These are phyloP conservation scores for Taenioides sp. DNA, from an alignment of 2,797 vertebrate species.

Conservation along the genomic window DNA sequence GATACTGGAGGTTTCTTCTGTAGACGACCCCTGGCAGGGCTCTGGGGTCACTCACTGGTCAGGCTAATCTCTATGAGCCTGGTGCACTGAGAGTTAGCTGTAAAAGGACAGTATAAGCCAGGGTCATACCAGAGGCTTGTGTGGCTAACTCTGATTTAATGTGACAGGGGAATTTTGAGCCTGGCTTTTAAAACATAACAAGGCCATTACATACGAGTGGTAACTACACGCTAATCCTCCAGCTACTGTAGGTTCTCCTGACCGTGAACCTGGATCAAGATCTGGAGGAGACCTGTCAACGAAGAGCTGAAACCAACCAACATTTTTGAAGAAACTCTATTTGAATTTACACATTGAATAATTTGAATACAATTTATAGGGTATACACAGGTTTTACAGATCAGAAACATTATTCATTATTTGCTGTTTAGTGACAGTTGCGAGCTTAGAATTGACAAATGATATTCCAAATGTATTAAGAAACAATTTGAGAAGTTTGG, in stretches of 20 bases:
- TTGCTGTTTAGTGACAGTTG: too few species aligned
- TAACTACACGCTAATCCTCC: neutral
- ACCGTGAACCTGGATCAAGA: neutral
- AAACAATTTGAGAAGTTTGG: too few species aligned
- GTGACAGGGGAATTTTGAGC: neutral
- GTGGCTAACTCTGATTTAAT: neutral
- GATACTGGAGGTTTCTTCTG: constrained; percentile 46
- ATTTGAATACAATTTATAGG: too few species aligned
- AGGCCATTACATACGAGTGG: neutral
- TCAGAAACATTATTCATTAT: too few species aligned
- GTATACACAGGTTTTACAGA: too few species aligned
- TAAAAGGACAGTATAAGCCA: constrained; percentile 1
- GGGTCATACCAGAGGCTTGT: neutral
- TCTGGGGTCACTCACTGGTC: constrained; percentile 44
- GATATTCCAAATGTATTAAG: too few species aligned
- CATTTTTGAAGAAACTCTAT: too few species aligned
- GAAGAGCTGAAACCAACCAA: too few species aligned
- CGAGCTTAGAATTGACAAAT: too few species aligned
- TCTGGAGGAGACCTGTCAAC: constrained; percentile 46
- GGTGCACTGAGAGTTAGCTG: too few species aligned
- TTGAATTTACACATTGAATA: too few species aligned
- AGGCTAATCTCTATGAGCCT: neutral
- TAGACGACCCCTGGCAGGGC: constrained; percentile 49
- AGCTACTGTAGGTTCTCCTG: neutral
- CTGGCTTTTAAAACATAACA: neutral